Percentiles rank a stretch among this genome's conserved stretches.
Evolutionary conservation across 2,888 invertebrate genomes (phyloP).

Genomic region (Gnatocerus cornutus): DNA sequence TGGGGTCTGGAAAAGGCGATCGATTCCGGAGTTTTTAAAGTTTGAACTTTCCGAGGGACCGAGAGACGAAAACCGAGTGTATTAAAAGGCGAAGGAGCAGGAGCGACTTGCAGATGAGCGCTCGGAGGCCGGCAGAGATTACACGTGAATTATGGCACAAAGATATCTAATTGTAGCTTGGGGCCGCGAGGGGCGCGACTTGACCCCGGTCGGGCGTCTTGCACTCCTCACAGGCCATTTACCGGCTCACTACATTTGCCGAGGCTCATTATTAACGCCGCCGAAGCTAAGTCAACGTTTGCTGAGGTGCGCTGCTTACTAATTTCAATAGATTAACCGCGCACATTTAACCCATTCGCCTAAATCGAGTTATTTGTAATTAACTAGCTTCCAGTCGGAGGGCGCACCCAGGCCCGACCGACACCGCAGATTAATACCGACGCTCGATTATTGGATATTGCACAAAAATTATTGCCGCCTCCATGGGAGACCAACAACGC

Average conservation of each 20-base stretch:
- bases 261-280: slow-evolving; percentile 68
- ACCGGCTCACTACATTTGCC: slow-evolving; percentile 71
- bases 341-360: slow-evolving; percentile 71
- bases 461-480: slow-evolving; percentile 18
- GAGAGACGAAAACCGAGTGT: slow-evolving; percentile 15
- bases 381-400: slow-evolving; percentile 67
- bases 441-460: slow-evolving; percentile 58
- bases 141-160: slow-evolving; percentile 76
- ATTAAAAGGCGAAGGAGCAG: slow-evolving; percentile 47
- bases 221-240: slow-evolving; percentile 69
- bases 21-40: slow-evolving; percentile 51
- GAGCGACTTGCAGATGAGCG: slow-evolving; percentile 68
- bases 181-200: slow-evolving; percentile 65
- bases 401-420: slow-evolving; percentile 51
- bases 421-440: slow-evolving; percentile 61
- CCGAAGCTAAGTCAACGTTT: slow-evolving; percentile 70
- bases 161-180: slow-evolving; percentile 74
- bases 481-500: too few relatives aligned
- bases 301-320: slow-evolving; percentile 71
- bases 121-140: slow-evolving; percentile 73
- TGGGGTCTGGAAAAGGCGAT: slow-evolving; percentile 38
- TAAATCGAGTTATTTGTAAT: slow-evolving; percentile 73
- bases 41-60: slow-evolving; percentile 41
- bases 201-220: slow-evolving; percentile 63
- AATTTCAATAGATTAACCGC: slow-evolving; percentile 72